Base-by-base conservation (phyloP, 2,113 vertebrate genomes). In the Stegostoma tigrinum region DNA sequence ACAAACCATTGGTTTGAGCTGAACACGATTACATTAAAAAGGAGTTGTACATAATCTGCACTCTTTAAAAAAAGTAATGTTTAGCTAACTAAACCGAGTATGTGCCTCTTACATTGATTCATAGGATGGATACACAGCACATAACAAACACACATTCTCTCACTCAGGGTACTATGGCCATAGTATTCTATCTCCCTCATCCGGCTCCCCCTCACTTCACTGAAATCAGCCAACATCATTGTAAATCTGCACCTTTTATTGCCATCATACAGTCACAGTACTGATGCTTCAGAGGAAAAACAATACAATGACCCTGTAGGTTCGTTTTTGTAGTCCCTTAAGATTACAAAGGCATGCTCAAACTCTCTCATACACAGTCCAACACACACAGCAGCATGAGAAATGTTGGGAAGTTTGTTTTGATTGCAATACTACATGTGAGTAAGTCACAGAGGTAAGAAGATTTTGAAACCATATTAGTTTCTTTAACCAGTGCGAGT, bases 51-150 rank as follows among this genome's bases (percentile, higher is more conserved):
- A 34, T 95, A 14, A 95, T 48, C 87, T 70, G 72, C 45, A 70
- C 67, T 52, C 27, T 68, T 12, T 24, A 48, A 72, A 95, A 72
- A 42, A 70, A 23, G 66, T 70, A 70, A 95, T 21, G 68, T 70
- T 68, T 95, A 15, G 94, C 68, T 52, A 95, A 70, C 94, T 52
- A 52, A 42, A 45, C 67, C 34, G 68, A 52, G 45, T 48, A 17
- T 48, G 12, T 45, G 68, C 94, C 94, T 94, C 66, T 75, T 52
- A 95, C 94, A 27, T 48, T 75, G 94, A 95, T 70, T 72, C 66
- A 90, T 52, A 61, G 12, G 52, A 61, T 52, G 30, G 15, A n/a
- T n/a, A 27, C 64, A 68, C 19, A 55, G 27, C 48, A 61, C 8
- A 10, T 48, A 24, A 93, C 52, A 93, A n/a, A n/a, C 55, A 61